A percentile compares a stretch with the other conserved stretches of the same genome.
phyloP scores from a whole-genome alignment of 2,113 vertebrate genomes.

The Willisornis vidua region DNA sequence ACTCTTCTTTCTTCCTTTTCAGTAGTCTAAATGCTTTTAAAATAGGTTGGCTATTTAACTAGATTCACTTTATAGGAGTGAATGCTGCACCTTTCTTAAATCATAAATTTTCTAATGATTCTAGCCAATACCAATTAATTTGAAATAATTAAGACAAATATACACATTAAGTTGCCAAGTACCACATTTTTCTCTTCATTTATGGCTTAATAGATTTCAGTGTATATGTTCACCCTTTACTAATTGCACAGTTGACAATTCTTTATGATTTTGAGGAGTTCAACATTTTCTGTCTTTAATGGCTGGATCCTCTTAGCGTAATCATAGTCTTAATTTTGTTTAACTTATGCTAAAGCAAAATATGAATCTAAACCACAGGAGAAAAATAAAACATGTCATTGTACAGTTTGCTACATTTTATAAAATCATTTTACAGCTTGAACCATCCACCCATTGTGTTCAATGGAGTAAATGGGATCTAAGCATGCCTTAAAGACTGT shows the following conservation, averaged over 20 bases:
- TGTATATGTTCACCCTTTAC: slow-evolving; percentile 42
- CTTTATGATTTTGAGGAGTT: slow-evolving; percentile 57
- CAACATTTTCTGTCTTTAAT: slow-evolving; percentile 34
- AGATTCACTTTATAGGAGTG: not conserved
- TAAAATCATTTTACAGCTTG: slow-evolving; percentile 55
- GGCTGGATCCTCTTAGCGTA: slow-evolving; percentile 38
- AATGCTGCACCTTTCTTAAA: slow-evolving; percentile 22
- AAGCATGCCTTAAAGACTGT: slow-evolving; percentile 33
- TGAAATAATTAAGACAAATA: slow-evolving; percentile 58
- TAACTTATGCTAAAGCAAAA: slow-evolving; percentile 60
- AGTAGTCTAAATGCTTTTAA: not conserved
- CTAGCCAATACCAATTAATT: slow-evolving; percentile 64
- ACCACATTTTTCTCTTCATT: slow-evolving; percentile 68
- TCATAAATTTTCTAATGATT: slow-evolving; percentile 29
- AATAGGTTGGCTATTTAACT: not conserved
- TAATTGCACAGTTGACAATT: slow-evolving; percentile 68
- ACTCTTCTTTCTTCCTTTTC: not conserved
- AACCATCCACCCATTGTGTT: slow-evolving; percentile 45
- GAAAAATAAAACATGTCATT: slow-evolving; percentile 58
- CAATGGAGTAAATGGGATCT: slow-evolving; percentile 45
- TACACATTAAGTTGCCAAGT: slow-evolving; percentile 27
- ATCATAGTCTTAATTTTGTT: slow-evolving; percentile 70
- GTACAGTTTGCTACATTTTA: slow-evolving; percentile 62
- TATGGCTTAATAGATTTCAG: slow-evolving; percentile 66
- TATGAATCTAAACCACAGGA: slow-evolving; percentile 68